Evolutionary conservation across 1,140 invertebrate species (phyloP), one percentile per base, ranked within the genome.

Genomic region (Meloidogyne chitwoodi): DNA sequence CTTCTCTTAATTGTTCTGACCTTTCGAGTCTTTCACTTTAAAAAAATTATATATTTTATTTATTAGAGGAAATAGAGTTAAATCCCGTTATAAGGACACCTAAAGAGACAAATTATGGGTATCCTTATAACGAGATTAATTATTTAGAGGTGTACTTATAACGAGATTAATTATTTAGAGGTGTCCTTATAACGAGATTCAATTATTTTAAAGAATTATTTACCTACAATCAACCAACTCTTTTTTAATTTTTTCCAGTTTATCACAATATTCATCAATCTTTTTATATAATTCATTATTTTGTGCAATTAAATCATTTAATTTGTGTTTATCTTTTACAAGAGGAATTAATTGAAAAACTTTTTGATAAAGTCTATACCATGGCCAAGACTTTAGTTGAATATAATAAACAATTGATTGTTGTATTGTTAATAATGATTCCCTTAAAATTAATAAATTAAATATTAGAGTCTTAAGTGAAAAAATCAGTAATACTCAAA

Each of bases 341-440:
- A 83, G 62, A 38, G 77, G 75, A 34, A 72, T 78, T 19, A 79
- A 29, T 62, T 77, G 56, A 16, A 61, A 41, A 14, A 80, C 73
- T 63, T 65, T 79, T 48, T 77, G 62, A 12, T 56, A 80, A 24
- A 71, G 64, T 31, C 71, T 38, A 44, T 76, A 77, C 66, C 77
- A 68, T 22, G 44, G 41, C 72, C 74, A 76, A 66, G 26, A 27
- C 26, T 44, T 41, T 38, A 75, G 26, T 56, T 76, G 73, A 4
- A 68, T 44, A 61, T 65, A 61, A 27, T 70, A 56, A 56, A 81
- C 72, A 12, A 85, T 81, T 71, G 83, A 79, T 22, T 78, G 19
- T 72, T 85, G 84, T 64, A 85, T 76, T 34, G 76, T 77, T 19
- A 80, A n/a, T 19, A 83, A 66, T 22, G 77, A 77, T n/a, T 78